phyloP scores from a whole-genome alignment of 2,113 vertebrate species.

The Albula goreensis region DNA sequence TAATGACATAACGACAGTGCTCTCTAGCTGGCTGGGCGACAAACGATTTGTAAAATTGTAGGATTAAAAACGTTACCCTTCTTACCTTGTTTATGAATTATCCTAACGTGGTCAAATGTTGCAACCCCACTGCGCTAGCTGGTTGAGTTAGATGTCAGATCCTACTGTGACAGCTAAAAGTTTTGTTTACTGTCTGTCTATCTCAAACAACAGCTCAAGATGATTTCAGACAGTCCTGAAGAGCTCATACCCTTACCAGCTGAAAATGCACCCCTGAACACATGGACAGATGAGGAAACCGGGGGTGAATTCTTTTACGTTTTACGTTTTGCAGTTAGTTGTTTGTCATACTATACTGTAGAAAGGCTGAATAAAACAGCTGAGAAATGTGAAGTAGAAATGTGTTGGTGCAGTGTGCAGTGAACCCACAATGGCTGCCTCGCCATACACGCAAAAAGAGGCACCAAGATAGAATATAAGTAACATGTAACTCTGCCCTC shows the following conservation, averaged over 20 bases:
- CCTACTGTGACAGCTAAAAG: neutral
- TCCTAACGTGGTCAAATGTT: neutral
- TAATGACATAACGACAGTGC: too few relatives aligned
- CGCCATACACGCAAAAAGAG: too few relatives aligned
- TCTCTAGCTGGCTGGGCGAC: neutral
- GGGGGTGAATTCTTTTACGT: slow-evolving; percentile 11
- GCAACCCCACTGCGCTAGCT: neutral
- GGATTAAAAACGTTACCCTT: too few relatives aligned
- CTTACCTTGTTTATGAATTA: neutral
- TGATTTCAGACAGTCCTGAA: neutral
- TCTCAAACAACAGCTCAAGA: neutral
- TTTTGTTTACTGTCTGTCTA: neutral
- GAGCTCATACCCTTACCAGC: neutral
- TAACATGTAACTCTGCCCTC: too few relatives aligned
- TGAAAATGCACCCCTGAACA: neutral
- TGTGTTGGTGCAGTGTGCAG: too few relatives aligned
- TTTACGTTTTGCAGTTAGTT: neutral
- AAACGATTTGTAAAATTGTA: too few relatives aligned
- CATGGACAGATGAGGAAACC: slow-evolving; percentile 21
- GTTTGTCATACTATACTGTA: too few relatives aligned
- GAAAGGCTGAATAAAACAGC: too few relatives aligned
- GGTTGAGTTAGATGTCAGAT: neutral
- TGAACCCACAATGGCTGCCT: too few relatives aligned
- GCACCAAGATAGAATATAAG: too few relatives aligned
- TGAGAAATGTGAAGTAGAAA: too few relatives aligned